Conservation (phyloP, 64 coral and sea anemone species). For the Anthopleura sola region DNA sequence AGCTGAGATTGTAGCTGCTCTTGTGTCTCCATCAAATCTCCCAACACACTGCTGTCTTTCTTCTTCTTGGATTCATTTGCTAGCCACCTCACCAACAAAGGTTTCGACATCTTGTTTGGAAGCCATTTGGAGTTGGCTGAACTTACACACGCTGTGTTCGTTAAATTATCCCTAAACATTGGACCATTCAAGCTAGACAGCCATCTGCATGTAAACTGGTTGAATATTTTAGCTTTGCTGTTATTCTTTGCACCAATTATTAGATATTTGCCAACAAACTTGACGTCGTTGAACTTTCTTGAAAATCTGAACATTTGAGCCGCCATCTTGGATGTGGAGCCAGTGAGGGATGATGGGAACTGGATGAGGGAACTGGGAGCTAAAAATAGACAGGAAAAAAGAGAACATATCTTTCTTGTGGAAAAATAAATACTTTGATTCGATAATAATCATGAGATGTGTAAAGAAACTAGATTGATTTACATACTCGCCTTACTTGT, state of each 20-base stretch:
- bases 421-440: no score
- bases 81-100: no score
- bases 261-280: not conserved
- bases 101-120: no score
- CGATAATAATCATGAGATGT: no score
- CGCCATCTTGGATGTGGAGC: conserved; percentile 1
- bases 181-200: not conserved
- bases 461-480: no score
- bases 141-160: not conserved
- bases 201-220: not conserved
- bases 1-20: conserved; percentile 56
- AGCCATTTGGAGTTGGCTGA: no score
- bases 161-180: not conserved
- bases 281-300: not conserved
- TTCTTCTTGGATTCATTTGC: no score
- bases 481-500: no score
- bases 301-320: not conserved
- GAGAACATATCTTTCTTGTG: no score
- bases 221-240: not conserved
- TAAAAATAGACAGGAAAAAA: no score
- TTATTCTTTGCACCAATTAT: not conserved
- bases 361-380: no score
- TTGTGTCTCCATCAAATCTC: not conserved
- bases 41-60: no score
- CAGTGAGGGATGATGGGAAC: not conserved